These are phyloP conservation scores for Poeciliopsis retropinna DNA, from an alignment of 2,113 vertebrate species.

Conservation along the genomic window DNA sequence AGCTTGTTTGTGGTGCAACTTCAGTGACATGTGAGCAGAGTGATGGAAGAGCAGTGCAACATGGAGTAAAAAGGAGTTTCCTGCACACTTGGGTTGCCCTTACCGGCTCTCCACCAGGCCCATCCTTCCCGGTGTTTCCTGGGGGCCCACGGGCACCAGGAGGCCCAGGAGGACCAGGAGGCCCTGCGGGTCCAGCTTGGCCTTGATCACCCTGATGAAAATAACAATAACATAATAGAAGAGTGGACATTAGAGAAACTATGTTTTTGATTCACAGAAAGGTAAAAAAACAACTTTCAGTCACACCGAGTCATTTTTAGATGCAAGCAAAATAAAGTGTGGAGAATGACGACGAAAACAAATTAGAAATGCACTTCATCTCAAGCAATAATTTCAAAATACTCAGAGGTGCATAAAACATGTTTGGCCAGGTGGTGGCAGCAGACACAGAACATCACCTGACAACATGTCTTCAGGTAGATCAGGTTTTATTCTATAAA, in stretches of 20 bases:
- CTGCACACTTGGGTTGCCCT: slow-evolving; percentile 52
- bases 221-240: slow-evolving; percentile 2
- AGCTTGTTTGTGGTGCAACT: slow-evolving; percentile 30
- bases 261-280: not conserved
- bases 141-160: slow-evolving; percentile 91
- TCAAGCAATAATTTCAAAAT: not conserved
- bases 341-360: not conserved
- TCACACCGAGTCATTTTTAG: not conserved
- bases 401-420: not conserved
- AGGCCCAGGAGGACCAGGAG: slow-evolving; percentile 89
- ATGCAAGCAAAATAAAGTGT: not conserved
- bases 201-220: slow-evolving; percentile 89
- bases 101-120: slow-evolving; percentile 88
- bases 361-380: not conserved
- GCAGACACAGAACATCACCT: slow-evolving; percentile 10
- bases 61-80: no score
- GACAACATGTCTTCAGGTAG: not conserved
- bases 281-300: not conserved
- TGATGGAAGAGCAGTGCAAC: not conserved
- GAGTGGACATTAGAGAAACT: not conserved
- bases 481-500: not conserved
- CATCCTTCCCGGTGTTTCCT: slow-evolving; percentile 93
- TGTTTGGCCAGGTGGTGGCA: slow-evolving; percentile 9
- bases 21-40: slow-evolving; percentile 8
- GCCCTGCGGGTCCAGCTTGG: slow-evolving; percentile 86